Base-by-base conservation (phyloP, 2,797 vertebrate genomes). In the Parambassis ranga region DNA sequence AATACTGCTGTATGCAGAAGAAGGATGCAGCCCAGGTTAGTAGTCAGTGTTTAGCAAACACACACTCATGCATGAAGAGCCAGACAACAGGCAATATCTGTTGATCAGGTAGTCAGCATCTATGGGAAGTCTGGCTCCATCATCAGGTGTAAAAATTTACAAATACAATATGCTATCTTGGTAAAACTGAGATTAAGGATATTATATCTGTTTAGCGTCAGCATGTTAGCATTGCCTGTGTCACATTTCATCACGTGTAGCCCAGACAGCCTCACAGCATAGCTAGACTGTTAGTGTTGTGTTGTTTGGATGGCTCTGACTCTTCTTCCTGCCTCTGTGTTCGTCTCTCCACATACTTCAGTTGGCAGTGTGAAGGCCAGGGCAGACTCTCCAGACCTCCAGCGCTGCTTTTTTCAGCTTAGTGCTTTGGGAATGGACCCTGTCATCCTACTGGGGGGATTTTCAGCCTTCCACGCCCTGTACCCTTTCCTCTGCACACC, bases 371-470 rank as follows among this genome's bases (percentile, higher is more conserved):
- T 79, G 46, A 81, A 81, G 56, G 82, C 84, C 56, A 66, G 65
- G 16, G 65, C 64, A 2, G 76, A 89, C 60, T 84, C 84, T 18
- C 79, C 85, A 32, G 79, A 66, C 33, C 77, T 90, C 7, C 87
- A 90, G 66, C 85, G 68, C 16, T 90, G 90, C 59, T 91, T 89
- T 64, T 90, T 89, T 58, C 87, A 89, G 76, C 83, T 90, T 62
- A 91, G 84, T 35, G 71, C 31, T 37, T 81, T 91, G 27, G 89
- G 87, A 41, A 90, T 91, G 87, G 87, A 90, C 72, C 87, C 89
- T 5, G 81, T 91, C 30, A 88, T 91, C 67, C 57, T 91, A 31
- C 79, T 83, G 32, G 89, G 85, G 1, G 88, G 87, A 3, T 87
- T 82, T 39, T 79, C 81, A 3, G 74, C 86, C 26, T 91, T 91